Conservation (phyloP, 2,113 vertebrate genomes). For the Oryctolagus cuniculus region DNA sequence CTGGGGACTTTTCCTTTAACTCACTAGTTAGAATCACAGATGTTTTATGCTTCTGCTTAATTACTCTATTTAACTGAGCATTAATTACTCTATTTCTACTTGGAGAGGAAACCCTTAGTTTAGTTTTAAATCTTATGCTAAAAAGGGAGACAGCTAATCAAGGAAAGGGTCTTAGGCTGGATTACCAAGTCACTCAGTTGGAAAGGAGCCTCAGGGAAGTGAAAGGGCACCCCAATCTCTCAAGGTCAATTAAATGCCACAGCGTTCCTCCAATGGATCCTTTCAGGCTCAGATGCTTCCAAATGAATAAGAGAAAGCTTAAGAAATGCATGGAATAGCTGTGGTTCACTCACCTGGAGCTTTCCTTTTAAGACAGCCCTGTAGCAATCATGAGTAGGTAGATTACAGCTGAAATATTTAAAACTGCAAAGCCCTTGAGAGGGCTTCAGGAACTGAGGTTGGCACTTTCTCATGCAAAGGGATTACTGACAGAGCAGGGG, state of each 20-base stretch:
- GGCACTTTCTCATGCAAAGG: constrained; percentile 1
- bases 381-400: not conserved
- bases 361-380: not conserved
- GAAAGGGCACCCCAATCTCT: not conserved
- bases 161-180: not conserved
- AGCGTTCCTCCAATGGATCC: not conserved
- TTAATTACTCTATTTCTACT: not conserved
- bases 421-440: not conserved
- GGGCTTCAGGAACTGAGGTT: not conserved
- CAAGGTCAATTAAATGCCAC: not conserved
- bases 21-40: not conserved
- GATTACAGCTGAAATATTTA: not conserved
- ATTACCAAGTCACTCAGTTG: not conserved
- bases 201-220: not conserved
- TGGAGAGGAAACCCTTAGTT: not conserved
- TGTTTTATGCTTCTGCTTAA: not conserved
- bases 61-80: not conserved
- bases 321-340: not conserved
- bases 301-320: not conserved
- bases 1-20: not conserved
- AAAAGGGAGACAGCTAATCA: not conserved
- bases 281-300: not conserved
- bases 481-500: constrained; percentile 15
- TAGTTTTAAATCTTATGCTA: constrained; percentile 22
- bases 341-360: constrained; percentile 46